These are phyloP conservation scores for Sphaerophoria rueppellii DNA, from an alignment of 2,888 invertebrate genomes.

Conservation along the genomic window DNA sequence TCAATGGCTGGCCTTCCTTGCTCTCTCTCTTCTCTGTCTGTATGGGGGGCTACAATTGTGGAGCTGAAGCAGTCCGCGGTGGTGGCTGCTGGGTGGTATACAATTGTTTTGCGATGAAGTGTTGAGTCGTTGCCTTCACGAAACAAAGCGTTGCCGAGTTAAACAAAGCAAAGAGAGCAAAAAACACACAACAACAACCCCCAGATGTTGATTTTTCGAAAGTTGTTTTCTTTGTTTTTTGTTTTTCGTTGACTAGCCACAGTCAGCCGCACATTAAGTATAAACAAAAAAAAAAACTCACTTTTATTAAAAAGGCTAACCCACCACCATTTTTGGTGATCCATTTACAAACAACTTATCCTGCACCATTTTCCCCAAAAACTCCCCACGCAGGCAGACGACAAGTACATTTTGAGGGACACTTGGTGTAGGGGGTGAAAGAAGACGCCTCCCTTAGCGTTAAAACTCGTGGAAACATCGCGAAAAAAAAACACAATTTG, in stretches of 20 bases:
- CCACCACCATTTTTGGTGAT: slow-evolving; percentile 10
- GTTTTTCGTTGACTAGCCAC: slow-evolving; percentile 27
- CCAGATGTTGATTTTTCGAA: slow-evolving; percentile 13
- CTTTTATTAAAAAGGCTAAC: slow-evolving; percentile 40
- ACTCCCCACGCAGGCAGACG: slow-evolving; percentile 61
- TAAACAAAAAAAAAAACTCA: slow-evolving; percentile 16
- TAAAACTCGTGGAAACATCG: slow-evolving; percentile 12
- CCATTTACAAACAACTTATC: slow-evolving; percentile 2
- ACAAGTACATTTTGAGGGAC: slow-evolving; percentile 37
- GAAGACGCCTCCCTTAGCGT: neutral
- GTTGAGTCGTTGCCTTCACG: slow-evolving; percentile 62
- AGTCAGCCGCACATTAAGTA: slow-evolving; percentile 11
- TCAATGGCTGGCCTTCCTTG: slow-evolving; percentile 48
- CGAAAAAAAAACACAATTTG: slow-evolving; percentile 29
- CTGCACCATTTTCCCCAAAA: slow-evolving; percentile 5
- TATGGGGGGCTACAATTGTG: neutral
- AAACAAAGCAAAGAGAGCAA: slow-evolving; percentile 38
- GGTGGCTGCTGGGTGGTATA: neutral
- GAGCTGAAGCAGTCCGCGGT: neutral
- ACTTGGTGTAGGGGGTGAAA: neutral
- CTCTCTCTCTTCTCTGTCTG: slow-evolving; percentile 34
- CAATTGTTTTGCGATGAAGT: slow-evolving; percentile 28
- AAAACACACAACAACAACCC: slow-evolving; percentile 7
- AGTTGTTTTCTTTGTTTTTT: too few species aligned
- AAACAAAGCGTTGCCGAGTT: slow-evolving; percentile 60